Evolutionary conservation across 2,888 invertebrate genomes (phyloP).

Genomic region (Mystacides longicornis): DNA sequence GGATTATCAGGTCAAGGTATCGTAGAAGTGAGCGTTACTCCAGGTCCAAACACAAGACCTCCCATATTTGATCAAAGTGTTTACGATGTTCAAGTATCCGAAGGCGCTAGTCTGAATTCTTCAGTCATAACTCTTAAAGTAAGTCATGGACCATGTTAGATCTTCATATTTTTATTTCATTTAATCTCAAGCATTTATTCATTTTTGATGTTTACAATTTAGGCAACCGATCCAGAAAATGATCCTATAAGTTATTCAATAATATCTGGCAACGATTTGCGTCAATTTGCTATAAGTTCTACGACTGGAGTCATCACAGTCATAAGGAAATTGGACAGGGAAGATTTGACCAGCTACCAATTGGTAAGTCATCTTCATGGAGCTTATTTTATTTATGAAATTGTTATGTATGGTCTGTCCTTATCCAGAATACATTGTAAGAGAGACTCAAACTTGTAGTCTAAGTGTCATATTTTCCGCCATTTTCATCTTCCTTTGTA

Average conservation of each 20-base stretch:
- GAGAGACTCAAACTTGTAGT: too few relatives aligned
- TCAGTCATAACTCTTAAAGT: constrained; percentile 63
- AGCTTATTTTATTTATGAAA: too few relatives aligned
- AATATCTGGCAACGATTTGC: constrained; percentile 80
- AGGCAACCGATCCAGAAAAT: constrained; percentile 85
- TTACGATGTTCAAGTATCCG: constrained; percentile 82
- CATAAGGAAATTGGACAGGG: constrained; percentile 76
- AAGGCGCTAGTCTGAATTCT: constrained; percentile 82
- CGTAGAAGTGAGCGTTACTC: constrained; percentile 75
- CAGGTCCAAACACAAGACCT: constrained; percentile 74
- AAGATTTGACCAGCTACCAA: constrained; percentile 82
- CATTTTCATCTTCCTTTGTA: constrained; percentile 9
- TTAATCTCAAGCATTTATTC: too few relatives aligned
- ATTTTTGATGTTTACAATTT: too few relatives aligned
- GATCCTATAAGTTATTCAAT: constrained; percentile 81
- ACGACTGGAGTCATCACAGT: constrained; percentile 85
- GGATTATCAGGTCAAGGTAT: constrained; percentile 79
- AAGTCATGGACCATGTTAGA: too few relatives aligned
- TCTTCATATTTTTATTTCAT: too few relatives aligned
- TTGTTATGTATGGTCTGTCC: too few relatives aligned
- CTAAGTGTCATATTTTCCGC: neutral
- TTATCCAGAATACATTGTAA: too few relatives aligned
- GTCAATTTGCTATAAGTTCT: constrained; percentile 79
- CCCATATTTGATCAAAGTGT: constrained; percentile 75
- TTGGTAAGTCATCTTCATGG: too few relatives aligned